These are phyloP conservation scores for Chiloscyllium plagiosum DNA, from an alignment of 2,113 vertebrate species.

Conservation along the genomic window DNA sequence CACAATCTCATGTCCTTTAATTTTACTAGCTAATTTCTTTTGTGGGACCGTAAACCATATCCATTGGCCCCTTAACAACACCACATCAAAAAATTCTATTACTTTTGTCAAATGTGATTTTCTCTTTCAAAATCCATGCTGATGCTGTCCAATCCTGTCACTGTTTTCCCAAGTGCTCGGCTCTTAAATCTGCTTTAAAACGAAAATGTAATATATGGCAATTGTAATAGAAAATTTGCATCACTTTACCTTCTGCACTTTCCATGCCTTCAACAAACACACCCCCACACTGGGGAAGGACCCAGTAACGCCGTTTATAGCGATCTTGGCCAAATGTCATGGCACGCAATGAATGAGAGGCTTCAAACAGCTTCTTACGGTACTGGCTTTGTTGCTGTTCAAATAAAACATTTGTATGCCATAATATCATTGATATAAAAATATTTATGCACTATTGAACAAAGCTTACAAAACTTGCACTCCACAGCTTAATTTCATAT, in stretches of 20 bases:
- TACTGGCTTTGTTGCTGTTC: constrained; percentile 85
- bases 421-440: not conserved
- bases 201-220: no score
- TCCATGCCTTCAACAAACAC: constrained; percentile 89
- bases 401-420: constrained; percentile 39
- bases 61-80: no score
- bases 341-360: constrained; percentile 77
- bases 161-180: no score
- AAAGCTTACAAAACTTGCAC: not conserved
- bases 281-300: constrained; percentile 82
- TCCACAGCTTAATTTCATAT: not conserved
- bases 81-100: no score
- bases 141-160: no score
- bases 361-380: constrained; percentile 81
- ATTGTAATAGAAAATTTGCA: not conserved
- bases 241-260: constrained; percentile 70
- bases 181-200: no score
- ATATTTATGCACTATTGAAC: not conserved
- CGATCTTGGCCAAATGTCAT: constrained; percentile 92
- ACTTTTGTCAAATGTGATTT: no score
- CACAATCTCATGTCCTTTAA: no score
- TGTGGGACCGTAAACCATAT: no score
- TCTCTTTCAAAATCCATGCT: no score
- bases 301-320: constrained; percentile 85
- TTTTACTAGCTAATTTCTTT: no score